These are phyloP conservation scores for Coenonympha arcania DNA, from an alignment of 2,888 invertebrate genomes.

Conservation along the genomic window DNA sequence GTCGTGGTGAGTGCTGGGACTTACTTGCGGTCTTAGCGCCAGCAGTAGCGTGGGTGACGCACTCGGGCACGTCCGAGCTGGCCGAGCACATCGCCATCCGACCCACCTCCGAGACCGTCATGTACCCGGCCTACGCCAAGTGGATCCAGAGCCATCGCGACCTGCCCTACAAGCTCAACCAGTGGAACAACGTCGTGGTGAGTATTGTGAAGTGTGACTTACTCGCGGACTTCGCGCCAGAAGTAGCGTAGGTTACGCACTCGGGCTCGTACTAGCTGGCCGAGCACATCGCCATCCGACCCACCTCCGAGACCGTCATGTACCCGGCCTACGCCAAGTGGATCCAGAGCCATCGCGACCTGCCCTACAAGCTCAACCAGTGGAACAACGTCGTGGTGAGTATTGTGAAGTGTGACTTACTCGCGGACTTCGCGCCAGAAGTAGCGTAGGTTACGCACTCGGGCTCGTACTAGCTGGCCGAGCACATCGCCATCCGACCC, in stretches of 20 bases:
- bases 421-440: too few relatives aligned
- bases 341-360: constrained; percentile 97
- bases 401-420: constrained; percentile 28
- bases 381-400: constrained; percentile 99
- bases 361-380: constrained; percentile 97
- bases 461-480: too few relatives aligned
- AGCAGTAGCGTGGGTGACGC: constrained; percentile 92
- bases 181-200: constrained; percentile 99
- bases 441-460: too few relatives aligned
- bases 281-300: constrained; percentile 97
- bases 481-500: background rate
- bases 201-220: too few relatives aligned
- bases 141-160: constrained; percentile 99
- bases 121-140: constrained; percentile 99
- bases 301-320: constrained; percentile 99
- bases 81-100: constrained; percentile 98
- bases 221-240: too few relatives aligned
- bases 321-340: constrained; percentile 99
- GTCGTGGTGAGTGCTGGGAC: constrained; percentile 91
- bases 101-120: constrained; percentile 99
- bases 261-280: constrained; percentile 96
- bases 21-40: too few relatives aligned
- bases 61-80: constrained; percentile 93
- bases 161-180: constrained; percentile 95
- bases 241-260: constrained; percentile 91